These are phyloP conservation scores for Nineta flava DNA, from an alignment of 2,888 invertebrate genomes.

Conservation along the genomic window DNA sequence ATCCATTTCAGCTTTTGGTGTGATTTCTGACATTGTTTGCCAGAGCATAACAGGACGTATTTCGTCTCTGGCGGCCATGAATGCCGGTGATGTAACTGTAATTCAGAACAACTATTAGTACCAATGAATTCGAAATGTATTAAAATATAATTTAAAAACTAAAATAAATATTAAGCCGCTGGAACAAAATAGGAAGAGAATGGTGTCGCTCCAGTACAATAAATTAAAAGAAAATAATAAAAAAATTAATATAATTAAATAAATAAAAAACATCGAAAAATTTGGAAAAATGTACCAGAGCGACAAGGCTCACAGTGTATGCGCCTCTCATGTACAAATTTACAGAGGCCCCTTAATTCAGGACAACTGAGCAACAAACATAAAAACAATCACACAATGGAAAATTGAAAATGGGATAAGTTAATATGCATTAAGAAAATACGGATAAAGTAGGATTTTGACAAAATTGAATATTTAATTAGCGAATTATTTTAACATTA, in stretches of 20 bases:
- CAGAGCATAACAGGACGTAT: conserved; percentile 18
- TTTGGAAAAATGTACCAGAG: background rate
- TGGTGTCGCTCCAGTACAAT: background rate
- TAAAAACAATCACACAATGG: background rate
- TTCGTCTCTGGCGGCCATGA: conserved; percentile 4
- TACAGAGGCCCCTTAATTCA: background rate
- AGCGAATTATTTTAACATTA: no score
- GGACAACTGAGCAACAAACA: conserved; percentile 3
- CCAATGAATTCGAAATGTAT: background rate
- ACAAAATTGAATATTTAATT: background rate
- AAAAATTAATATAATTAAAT: no score
- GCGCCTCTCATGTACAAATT: background rate
- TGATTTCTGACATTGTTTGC: conserved; percentile 16
- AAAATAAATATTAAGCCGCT: background rate
- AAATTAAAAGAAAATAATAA: no score
- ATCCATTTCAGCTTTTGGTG: conserved; percentile 35
- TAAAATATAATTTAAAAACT: background rate
- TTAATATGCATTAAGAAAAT: no score
- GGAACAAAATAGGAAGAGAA: background rate
- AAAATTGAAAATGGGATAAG: background rate
- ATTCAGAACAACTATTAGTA: conserved; percentile 6
- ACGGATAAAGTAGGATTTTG: no score
- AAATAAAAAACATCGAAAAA: background rate
- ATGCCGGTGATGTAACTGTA: conserved; percentile 5
- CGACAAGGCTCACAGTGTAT: conserved; percentile 2